phyloP scores from a whole-genome alignment of 2,113 vertebrate species.

The Brachypodius melanocephalos region DNA sequence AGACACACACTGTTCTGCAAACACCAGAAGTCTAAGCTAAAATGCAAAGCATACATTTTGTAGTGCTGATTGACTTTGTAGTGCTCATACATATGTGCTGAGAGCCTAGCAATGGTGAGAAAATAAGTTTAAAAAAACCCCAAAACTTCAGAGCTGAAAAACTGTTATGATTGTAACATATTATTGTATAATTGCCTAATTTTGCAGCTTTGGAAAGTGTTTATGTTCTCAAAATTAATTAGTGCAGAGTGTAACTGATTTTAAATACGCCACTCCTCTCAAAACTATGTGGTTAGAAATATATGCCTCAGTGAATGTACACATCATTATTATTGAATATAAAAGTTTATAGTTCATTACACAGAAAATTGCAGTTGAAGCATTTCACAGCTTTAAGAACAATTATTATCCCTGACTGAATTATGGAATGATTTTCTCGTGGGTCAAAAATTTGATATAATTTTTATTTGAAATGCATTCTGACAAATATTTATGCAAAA shows the following conservation, averaged over 20 bases:
- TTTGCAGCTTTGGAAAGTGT: constrained; percentile 25
- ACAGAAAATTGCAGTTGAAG: constrained; percentile 16
- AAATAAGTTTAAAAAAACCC: neutral
- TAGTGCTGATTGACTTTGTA: neutral
- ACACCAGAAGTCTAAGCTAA: constrained; percentile 29
- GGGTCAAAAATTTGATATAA: neutral
- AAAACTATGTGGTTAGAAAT: constrained; percentile 37
- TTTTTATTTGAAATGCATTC: neutral
- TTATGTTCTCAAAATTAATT: constrained; percentile 64
- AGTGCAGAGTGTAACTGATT: constrained; percentile 28
- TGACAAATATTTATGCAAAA: neutral
- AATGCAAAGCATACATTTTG: constrained; percentile 25
- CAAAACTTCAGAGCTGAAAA: neutral
- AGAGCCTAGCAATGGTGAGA: neutral
- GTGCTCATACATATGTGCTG: neutral
- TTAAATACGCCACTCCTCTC: constrained; percentile 29
- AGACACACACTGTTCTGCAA: constrained; percentile 27
- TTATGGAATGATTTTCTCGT: neutral
- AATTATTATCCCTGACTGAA: constrained; percentile 11
- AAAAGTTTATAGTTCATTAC: constrained; percentile 52
- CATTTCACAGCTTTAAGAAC: constrained; percentile 31
- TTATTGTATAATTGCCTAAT: constrained; percentile 37
- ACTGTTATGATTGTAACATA: neutral
- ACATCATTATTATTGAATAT: constrained; percentile 37
- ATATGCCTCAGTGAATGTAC: neutral